Base-by-base conservation (phyloP, 2,888 invertebrate genomes). In the Auanema sp. region DNA sequence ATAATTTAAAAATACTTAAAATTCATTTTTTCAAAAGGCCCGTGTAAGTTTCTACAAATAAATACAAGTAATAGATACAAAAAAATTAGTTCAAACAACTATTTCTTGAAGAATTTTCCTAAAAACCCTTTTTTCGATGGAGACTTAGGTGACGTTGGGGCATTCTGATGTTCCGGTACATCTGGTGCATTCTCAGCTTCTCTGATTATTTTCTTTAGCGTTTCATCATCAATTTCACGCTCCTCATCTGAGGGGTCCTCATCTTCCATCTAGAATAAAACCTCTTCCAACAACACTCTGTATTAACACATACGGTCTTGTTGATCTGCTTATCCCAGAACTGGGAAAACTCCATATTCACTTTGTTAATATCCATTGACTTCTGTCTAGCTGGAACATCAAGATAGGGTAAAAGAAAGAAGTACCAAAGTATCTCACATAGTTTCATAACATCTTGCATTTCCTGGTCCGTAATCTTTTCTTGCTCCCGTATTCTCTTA, bases 221-320 rank as follows among this genome's bases (percentile, higher is more conserved):
- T 74, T 66, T 72, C 76, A 33, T 72, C 74, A 44, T 74, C 74
- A 25, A 74, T 54, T 64, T 65, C 18, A 67, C 63, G 33, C n/a
- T 56, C 60, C 4, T 69, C 71, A 5, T 70, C 67, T 11, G 68
- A 64, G 3, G 64, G 58, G 11, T 64, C 67, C 14, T 59, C 64
- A 10, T 16, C 16, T n/a, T 11, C 60, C 33, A 51, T 42, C 40
- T 43, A 51, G 18, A 11, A 57, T 21, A 2, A 42, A 50, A 10
- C n/a, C n/a, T n/a, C n/a, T n/a, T n/a, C n/a, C n/a, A n/a, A n/a
- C n/a, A n/a, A n/a, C n/a, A n/a, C n/a, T n/a, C n/a, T n/a, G 23
- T 25, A 42, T 25, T 6, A n/a, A 33, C 47, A 21, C 25, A 12
- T 23, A 65, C 61, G 42, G 52, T 60, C 58, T 72, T 72, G 12